Evolutionary conservation across 2,113 vertebrate genomes (phyloP), one percentile per base, ranked within the genome.

Genomic region (Apodemus speciosus): DNA sequence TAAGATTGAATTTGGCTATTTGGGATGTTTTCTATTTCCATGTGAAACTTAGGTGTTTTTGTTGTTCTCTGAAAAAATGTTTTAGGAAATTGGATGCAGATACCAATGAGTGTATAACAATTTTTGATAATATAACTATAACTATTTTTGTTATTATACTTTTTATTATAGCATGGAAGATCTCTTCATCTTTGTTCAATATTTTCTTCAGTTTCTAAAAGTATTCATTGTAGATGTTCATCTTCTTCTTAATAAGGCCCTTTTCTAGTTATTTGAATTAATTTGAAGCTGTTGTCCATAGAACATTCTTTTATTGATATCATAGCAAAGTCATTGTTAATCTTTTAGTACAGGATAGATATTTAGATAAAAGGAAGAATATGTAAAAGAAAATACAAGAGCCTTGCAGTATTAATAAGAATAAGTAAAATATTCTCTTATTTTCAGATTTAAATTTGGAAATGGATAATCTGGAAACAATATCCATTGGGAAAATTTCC

Each of bases 401-500:
- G 4, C 3, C 2, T 85, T 85, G 40, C 73, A 88, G 15, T 73
- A 23, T 80, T 72, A 73, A 0, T 95, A 95, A 91, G 68, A 18
- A 18, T 77, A 95, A 97, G 43, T 27, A 32, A 5, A 53, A 0
- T 69, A 89, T 90, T 75, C 77, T 94, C 75, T 72, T 87, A 94
- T 95, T 96, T 87, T 73, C 58, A 60, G 88, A 75, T 96, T 96
- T 96, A 94, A 95, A 86, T 76, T 80, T 85, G 53, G 72, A 95
- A 96, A 88, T 68, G 89, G 51, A 79, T 93, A 92, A 49, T 97
- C 73, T 40, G 75, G 83, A 46, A 35, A 91, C 46, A 73, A 91
- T 90, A 95, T 91, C 76, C 84, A 91, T 91, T 97, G 88, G 96
- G 85, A 56, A 95, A 91, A 97, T 97, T 97, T 97, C 81, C 92